phyloP scores from a whole-genome alignment of 2,797 vertebrate genomes.

The Pachyuromys duprasi region DNA sequence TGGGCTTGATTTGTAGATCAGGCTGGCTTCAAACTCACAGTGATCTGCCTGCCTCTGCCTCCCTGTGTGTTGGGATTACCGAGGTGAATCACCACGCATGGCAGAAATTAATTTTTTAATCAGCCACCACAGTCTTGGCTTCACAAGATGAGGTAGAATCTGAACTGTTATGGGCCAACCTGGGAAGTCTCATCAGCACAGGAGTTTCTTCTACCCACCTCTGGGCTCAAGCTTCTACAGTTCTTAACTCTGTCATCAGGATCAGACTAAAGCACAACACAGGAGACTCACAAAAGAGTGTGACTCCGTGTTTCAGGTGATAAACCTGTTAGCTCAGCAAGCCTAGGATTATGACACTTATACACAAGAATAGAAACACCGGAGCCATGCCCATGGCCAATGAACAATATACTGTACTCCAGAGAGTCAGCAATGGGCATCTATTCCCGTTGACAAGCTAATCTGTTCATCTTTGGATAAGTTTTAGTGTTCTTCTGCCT shows the following conservation, averaged over 20 bases:
- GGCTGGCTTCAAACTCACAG: too few species aligned
- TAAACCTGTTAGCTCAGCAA: not conserved
- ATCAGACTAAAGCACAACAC: not conserved
- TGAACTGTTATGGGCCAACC: not conserved
- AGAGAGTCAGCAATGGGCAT: not conserved
- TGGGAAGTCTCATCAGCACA: not conserved
- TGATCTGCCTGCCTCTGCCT: too few species aligned
- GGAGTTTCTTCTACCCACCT: not conserved
- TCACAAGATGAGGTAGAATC: not conserved
- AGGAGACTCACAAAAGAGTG: not conserved
- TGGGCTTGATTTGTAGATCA: too few species aligned
- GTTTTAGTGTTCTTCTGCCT: not conserved
- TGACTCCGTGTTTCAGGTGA: not conserved
- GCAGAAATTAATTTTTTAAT: not conserved
- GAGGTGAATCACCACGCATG: too few species aligned
- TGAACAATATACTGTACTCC: not conserved
- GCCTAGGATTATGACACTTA: not conserved
- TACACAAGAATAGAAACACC: not conserved
- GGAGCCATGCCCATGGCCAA: not conserved
- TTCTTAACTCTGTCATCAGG: not conserved
- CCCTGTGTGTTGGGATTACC: too few species aligned
- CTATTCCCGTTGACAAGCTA: not conserved
- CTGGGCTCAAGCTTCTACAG: not conserved
- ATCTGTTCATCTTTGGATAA: not conserved
- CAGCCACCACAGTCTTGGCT: not conserved